Percentiles rank a stretch among this genome's conserved stretches.
phyloP scores from a whole-genome alignment of 1,140 invertebrate species.

The Eueides isabella region DNA sequence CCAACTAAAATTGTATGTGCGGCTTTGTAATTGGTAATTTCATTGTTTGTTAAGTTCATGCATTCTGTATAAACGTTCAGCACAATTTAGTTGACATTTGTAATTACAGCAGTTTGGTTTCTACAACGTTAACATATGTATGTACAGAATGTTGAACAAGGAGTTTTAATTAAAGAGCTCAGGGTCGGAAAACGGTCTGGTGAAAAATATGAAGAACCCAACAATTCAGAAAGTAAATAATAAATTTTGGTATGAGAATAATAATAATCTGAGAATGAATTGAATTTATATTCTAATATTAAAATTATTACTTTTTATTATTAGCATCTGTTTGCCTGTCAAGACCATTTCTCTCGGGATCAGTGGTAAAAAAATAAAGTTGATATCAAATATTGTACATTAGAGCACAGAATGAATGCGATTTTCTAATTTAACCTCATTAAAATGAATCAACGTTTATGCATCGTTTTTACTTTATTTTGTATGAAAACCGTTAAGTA shows the following conservation, averaged over 20 bases:
- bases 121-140: not conserved
- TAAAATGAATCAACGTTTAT: too few relatives aligned
- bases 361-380: too few relatives aligned
- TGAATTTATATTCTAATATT: too few relatives aligned
- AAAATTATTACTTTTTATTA: too few relatives aligned
- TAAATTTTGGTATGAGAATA: not conserved
- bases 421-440: too few relatives aligned
- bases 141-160: not conserved
- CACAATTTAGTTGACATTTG: constrained; percentile 9
- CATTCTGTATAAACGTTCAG: constrained; percentile 14
- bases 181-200: not conserved
- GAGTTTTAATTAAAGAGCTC: not conserved
- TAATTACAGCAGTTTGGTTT: constrained; percentile 4
- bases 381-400: too few relatives aligned
- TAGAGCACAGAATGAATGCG: too few relatives aligned
- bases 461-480: too few relatives aligned
- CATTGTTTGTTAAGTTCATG: constrained; percentile 16
- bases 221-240: not conserved
- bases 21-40: constrained; percentile 18
- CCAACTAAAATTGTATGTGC: constrained; percentile 15
- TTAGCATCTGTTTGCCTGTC: too few relatives aligned
- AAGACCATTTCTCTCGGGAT: too few relatives aligned
- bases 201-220: not conserved
- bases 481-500: too few relatives aligned
- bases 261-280: too few relatives aligned